Evolutionary conservation across 2,113 vertebrate genomes (phyloP).

Genomic region (Eleginops maclovinus): DNA sequence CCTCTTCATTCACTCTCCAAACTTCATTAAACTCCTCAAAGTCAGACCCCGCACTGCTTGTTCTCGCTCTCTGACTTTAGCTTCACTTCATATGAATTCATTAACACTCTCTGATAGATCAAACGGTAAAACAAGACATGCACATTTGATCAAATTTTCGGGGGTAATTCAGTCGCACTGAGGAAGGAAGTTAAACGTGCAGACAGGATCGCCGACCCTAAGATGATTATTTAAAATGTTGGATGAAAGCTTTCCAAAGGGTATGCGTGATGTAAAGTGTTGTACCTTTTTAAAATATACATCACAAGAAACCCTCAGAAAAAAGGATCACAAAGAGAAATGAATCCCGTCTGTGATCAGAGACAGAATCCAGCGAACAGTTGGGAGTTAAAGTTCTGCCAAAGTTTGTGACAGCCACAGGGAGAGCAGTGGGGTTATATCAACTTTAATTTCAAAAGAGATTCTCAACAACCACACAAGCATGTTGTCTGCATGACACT

Average conservation of each 20-base stretch:
- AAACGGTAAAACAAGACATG: background rate
- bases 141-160: background rate
- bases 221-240: no score
- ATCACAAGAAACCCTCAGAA: background rate
- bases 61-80: slow-evolving; percentile 1
- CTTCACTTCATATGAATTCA: background rate
- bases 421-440: background rate
- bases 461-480: background rate
- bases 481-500: background rate
- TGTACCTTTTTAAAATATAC: background rate
- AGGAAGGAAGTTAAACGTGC: background rate
- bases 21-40: slow-evolving; percentile 38
- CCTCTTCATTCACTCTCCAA: slow-evolving; percentile 44
- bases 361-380: background rate
- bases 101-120: background rate
- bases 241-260: background rate
- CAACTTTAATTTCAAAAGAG: background rate
- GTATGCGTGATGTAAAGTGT: background rate
- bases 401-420: slow-evolving; percentile 3
- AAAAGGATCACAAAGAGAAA: background rate
- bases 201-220: background rate
- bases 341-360: background rate
- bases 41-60: background rate
- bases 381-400: slow-evolving; percentile 5
- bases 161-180: background rate